Conservation (phyloP, 2,888 invertebrate genomes). For the Allophyes oxyacanthae region DNA sequence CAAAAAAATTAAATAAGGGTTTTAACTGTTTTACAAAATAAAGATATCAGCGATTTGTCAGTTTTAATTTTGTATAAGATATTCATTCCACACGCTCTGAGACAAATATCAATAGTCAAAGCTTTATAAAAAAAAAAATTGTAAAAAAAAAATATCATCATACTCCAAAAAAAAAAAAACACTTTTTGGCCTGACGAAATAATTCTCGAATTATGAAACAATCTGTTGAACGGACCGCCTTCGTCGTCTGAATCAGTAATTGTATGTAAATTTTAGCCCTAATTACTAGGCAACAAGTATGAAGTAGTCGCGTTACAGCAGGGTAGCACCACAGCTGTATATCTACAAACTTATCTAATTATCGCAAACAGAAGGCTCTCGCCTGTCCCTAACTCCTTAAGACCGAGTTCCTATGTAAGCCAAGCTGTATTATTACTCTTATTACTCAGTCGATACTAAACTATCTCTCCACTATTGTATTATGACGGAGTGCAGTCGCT, state of each 20-base stretch:
- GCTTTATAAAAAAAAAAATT: too few species aligned
- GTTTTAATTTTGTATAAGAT: too few species aligned
- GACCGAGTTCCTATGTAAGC: slow-evolving; percentile 53
- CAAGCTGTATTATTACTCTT: slow-evolving; percentile 56
- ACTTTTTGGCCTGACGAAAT: slow-evolving; percentile 4
- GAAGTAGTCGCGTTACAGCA: slow-evolving; percentile 59
- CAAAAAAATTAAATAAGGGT: slow-evolving; percentile 5
- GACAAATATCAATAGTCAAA: too few species aligned
- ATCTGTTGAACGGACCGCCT: slow-evolving; percentile 13
- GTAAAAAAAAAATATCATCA: not conserved
- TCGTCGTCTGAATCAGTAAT: slow-evolving; percentile 15
- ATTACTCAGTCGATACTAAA: slow-evolving; percentile 52
- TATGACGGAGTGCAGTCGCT: slow-evolving; percentile 37
- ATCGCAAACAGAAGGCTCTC: slow-evolving; percentile 70
- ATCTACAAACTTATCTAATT: slow-evolving; percentile 78
- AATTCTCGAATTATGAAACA: slow-evolving; percentile 14
- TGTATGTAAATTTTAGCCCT: slow-evolving; percentile 25
- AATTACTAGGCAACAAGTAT: slow-evolving; percentile 50
- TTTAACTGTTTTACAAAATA: not conserved
- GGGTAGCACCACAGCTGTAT: slow-evolving; percentile 62
- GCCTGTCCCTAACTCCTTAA: slow-evolving; percentile 51
- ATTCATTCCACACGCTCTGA: too few species aligned
- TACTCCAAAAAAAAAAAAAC: slow-evolving; percentile 2
- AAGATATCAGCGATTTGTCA: too few species aligned
- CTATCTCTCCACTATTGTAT: slow-evolving; percentile 57